Conservation (phyloP, 1,140 invertebrate species). For the Eumaeus atala region DNA sequence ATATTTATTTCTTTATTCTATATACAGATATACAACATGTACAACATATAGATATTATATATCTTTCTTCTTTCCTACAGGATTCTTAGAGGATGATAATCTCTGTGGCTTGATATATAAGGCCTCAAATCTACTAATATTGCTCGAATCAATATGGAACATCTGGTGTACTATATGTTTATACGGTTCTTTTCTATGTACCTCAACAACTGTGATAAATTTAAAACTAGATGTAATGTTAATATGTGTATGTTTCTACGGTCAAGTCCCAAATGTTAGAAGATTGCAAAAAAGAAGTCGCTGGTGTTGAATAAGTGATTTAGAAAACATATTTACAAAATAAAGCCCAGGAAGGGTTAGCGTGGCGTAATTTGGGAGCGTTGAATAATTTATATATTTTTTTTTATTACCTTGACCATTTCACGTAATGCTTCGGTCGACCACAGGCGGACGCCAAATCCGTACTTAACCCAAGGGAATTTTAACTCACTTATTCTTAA, state of each 20-base stretch:
- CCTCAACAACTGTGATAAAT: no score
- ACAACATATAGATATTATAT: no score
- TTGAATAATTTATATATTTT: conserved; percentile 66
- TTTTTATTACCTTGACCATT: conserved; percentile 70
- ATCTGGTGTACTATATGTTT: no score
- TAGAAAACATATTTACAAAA: conserved; percentile 65
- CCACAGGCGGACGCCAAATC: conserved; percentile 44
- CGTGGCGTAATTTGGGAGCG: conserved; percentile 49
- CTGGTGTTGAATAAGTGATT: conserved; percentile 42
- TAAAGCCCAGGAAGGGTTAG: conserved; percentile 64
- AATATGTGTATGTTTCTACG: not conserved
- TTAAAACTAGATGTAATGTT: no score
- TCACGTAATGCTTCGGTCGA: conserved; percentile 57
- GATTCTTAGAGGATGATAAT: no score
- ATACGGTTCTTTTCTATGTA: no score
- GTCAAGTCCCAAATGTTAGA: conserved; percentile 6
- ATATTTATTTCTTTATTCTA: no score
- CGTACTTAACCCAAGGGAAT: conserved; percentile 43
- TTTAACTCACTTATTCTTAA: conserved; percentile 48
- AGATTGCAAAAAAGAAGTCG: conserved; percentile 7
- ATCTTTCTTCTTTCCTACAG: no score
- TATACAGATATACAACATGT: no score
- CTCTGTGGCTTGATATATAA: no score
- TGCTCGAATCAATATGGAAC: no score
- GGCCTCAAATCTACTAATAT: no score